Conservation (phyloP, 1,140 invertebrate genomes). For the Harlomillsia oculata region DNA sequence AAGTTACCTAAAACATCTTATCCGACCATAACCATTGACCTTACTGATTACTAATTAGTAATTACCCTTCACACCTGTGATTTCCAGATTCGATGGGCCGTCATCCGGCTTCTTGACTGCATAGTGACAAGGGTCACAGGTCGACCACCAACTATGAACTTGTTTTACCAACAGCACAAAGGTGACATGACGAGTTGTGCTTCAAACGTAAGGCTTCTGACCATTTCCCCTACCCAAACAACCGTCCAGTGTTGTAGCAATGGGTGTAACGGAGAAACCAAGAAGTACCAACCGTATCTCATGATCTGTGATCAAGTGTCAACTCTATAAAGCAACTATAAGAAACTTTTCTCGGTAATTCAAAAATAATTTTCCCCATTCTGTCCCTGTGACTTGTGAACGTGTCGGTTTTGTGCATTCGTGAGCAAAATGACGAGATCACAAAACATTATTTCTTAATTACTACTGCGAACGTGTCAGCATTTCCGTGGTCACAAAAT, state of each 20-base stretch:
- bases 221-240: conserved; percentile 35
- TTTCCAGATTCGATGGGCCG: conserved; percentile 43
- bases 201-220: conserved; percentile 38
- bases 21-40: background rate
- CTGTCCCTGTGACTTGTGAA: too few species aligned
- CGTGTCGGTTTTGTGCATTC: too few species aligned
- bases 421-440: too few species aligned
- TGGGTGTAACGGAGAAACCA: background rate
- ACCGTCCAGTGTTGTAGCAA: conserved; percentile 21
- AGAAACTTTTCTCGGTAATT: too few species aligned
- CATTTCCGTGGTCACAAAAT: too few species aligned
- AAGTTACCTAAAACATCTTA: conserved; percentile 5
- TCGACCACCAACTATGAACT: conserved; percentile 24
- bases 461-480: too few species aligned
- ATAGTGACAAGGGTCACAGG: conserved; percentile 36
- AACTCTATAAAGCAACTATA: too few species aligned
- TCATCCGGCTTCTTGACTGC: conserved; percentile 46
- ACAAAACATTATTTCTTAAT: too few species aligned
- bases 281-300: background rate
- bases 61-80: background rate
- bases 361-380: too few species aligned
- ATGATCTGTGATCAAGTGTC: conserved; percentile 13
- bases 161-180: conserved; percentile 23
- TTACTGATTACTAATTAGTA: background rate
- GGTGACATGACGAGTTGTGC: conserved; percentile 39